Base-by-base conservation (phyloP, 2,888 invertebrate species). In the Lordiphosa fenestrarum region DNA sequence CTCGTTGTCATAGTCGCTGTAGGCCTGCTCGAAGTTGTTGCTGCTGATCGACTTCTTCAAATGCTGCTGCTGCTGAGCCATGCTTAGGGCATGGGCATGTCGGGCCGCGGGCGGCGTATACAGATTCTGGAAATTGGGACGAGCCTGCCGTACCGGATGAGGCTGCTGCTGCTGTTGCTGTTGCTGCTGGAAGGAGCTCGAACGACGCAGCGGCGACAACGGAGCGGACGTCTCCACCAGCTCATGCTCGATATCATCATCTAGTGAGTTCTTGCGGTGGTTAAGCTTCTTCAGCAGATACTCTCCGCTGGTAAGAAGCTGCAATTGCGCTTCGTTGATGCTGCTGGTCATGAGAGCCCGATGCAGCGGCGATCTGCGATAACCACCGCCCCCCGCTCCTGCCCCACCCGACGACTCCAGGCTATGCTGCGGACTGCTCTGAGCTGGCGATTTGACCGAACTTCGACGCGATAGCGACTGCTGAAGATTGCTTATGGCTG, bases 121-220 rank as follows among this genome's bases (percentile, higher is more conserved):
- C 0, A 88, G 57, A 66, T 87, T 87, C 59, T 86, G 85, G 55
- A 77, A 86, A 54, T 87, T 86, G 10, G 87, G 88, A 39, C 87
- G 81, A 13, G 80, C 81, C 46, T 82, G 85, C 0, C 83, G 65
- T 30, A 65, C 47, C 0, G 61, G 40, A 36, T 63, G 68, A 47
- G 61, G 48, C 12, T 53, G 54, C 47, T 72, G 69, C 52, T 21
- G n/a, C 1, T 15, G 30, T 2, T 7, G n/a, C n/a, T 77, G 74
- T 50, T 75, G 74, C 40, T 76, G 75, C 50, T 84, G 85, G 82
- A 94, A 94, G 7, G 94, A 94, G 78, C 93, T 94, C 3, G 94
- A 94, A 15, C 94, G 91, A 76, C 92, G 91, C 57, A 94, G 92
- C n/a, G 92, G 90, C 35, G 90, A 89, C 52, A 85, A 51, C 52